These are phyloP conservation scores for Caerostris extrusa DNA, from an alignment of 1,140 invertebrate species.

Conservation along the genomic window DNA sequence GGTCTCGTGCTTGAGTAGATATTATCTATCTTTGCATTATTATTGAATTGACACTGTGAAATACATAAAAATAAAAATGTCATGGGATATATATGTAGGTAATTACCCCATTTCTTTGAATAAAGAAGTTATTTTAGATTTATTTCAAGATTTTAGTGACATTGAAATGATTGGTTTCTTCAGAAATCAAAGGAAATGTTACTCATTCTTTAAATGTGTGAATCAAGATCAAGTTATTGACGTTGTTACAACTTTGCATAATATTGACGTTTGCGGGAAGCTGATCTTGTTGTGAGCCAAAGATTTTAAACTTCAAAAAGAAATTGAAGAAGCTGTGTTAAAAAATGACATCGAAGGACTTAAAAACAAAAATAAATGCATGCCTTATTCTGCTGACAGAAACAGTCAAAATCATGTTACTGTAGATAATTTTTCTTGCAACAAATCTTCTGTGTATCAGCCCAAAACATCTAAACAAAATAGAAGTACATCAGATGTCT, in stretches of 20 bases:
- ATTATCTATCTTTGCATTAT: too few relatives aligned
- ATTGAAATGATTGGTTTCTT: background rate
- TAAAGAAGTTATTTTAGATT: background rate
- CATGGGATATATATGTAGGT: constrained; percentile 41
- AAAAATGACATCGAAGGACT: background rate
- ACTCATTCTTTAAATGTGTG: constrained; percentile 38
- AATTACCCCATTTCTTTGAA: constrained; percentile 28
- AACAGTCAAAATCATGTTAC: too few relatives aligned
- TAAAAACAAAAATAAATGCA: too few relatives aligned
- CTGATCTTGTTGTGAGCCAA: constrained; percentile 46
- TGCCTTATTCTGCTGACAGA: too few relatives aligned
- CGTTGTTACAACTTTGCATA: constrained; percentile 2
- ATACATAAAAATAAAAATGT: background rate
- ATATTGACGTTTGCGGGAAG: constrained; percentile 26
- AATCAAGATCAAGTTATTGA: constrained; percentile 40
- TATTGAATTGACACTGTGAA: too few relatives aligned
- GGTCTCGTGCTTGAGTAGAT: too few relatives aligned
- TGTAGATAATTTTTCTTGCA: background rate
- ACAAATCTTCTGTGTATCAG: background rate
- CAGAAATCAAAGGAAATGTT: constrained; percentile 56
- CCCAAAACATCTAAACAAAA: background rate
- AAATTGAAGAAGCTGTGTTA: background rate
- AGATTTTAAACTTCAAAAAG: constrained; percentile 21
- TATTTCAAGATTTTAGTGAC: constrained; percentile 67
- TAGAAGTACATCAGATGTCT: background rate